Conservation (phyloP, 2,797 vertebrate species). For the Diglossa cyanea region DNA sequence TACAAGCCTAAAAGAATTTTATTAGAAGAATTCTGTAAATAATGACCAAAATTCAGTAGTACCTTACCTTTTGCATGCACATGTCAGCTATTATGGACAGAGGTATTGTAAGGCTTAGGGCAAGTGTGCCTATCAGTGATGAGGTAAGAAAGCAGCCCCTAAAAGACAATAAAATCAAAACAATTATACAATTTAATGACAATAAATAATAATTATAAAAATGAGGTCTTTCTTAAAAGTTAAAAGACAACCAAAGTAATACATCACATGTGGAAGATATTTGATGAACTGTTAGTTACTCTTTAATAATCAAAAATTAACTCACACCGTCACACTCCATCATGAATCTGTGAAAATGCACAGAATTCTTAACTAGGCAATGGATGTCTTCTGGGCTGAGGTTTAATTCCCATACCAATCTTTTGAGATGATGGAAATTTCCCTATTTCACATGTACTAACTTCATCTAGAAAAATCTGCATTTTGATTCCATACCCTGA, state of each 20-base stretch:
- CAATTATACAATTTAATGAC: background rate
- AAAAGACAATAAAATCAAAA: background rate
- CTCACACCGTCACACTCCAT: background rate
- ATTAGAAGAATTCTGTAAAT: background rate
- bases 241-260: background rate
- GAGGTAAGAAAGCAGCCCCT: slow-evolving; percentile 99
- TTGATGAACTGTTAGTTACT: background rate
- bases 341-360: background rate
- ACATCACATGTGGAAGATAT: background rate
- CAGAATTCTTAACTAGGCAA: background rate
- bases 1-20: background rate
- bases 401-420: background rate
- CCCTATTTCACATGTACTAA: background rate
- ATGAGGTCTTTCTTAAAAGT: background rate
- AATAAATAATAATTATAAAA: background rate
- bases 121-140: slow-evolving; percentile 93
- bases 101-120: slow-evolving; percentile 94
- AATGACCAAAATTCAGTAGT: background rate
- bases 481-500: background rate
- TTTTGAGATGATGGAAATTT: background rate
- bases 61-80: slow-evolving; percentile 91
- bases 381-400: background rate
- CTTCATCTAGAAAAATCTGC: background rate
- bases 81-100: slow-evolving; percentile 96
- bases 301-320: background rate